Percentiles rank a stretch among this genome's conserved stretches.
Evolutionary conservation across 2,797 vertebrate species (phyloP).

Genomic region (Varecia variegata): DNA sequence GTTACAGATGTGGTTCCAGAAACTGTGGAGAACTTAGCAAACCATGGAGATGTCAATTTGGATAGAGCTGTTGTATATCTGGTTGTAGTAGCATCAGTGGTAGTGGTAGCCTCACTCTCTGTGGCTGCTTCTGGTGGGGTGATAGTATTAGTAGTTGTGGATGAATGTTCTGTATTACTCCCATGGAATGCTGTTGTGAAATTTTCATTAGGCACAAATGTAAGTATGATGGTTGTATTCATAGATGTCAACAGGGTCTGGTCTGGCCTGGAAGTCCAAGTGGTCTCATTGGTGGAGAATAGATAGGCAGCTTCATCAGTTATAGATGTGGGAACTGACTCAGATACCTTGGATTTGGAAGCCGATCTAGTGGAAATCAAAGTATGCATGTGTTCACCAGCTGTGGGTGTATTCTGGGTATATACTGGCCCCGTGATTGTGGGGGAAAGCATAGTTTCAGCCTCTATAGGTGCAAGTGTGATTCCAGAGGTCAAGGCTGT

Average conservation of each 20-base stretch:
- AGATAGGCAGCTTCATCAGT: not conserved
- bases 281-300: slow-evolving; percentile 11
- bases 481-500: not conserved
- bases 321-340: slow-evolving; percentile 11
- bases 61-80: not conserved
- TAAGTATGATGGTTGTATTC: not conserved
- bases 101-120: not conserved
- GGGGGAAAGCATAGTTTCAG: not conserved
- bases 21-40: slow-evolving; percentile 38
- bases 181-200: not conserved
- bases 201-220: slow-evolving; percentile 37
- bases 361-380: slow-evolving; percentile 2
- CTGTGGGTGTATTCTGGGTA: not conserved
- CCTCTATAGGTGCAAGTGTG: not conserved
- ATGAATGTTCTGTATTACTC: not conserved
- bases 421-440: not conserved
- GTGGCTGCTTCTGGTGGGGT: not conserved
- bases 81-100: not conserved
- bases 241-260: not conserved
- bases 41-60: not conserved
- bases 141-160: not conserved
- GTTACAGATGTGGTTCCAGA: not conserved
- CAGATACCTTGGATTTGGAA: slow-evolving; percentile 3
- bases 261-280: slow-evolving; percentile 36
- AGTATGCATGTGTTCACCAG: not conserved